These are phyloP conservation scores for Steinernema scapterisci DNA, from an alignment of 2,888 invertebrate genomes.

Conservation along the genomic window DNA sequence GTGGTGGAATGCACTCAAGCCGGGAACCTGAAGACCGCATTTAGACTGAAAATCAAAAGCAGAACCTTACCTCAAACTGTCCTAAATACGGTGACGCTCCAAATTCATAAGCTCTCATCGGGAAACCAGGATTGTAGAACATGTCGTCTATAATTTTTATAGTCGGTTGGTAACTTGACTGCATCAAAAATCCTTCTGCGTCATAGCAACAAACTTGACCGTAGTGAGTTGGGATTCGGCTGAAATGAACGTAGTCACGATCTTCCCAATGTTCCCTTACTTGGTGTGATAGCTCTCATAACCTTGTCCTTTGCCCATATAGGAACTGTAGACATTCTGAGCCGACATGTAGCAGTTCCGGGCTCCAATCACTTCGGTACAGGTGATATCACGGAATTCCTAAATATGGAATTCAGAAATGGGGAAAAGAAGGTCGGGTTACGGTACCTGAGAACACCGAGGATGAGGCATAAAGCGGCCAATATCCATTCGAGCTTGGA, in stretches of 20 bases:
- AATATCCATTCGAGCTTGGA: constrained; percentile 87
- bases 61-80: constrained; percentile 78
- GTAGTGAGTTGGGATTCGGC: constrained; percentile 66
- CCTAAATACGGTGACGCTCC: constrained; percentile 91
- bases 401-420: constrained; percentile 24
- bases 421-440: background rate
- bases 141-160: constrained; percentile 58
- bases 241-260: constrained; percentile 46
- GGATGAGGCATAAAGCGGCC: constrained; percentile 82
- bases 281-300: constrained; percentile 46
- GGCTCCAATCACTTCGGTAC: constrained; percentile 85
- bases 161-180: constrained; percentile 87
- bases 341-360: constrained; percentile 77
- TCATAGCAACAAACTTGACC: constrained; percentile 98
- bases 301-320: constrained; percentile 52
- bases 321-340: constrained; percentile 62
- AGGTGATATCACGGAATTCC: constrained; percentile 70
- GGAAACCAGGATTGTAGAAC: constrained; percentile 66
- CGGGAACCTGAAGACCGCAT: constrained; percentile 75
- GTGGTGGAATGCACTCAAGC: constrained; percentile 91
- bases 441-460: constrained; percentile 56
- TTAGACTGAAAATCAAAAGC: background rate
- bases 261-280: constrained; percentile 37
- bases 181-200: constrained; percentile 84
- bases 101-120: constrained; percentile 75